phyloP scores from a whole-genome alignment of 2,888 invertebrate genomes.

The Sipunculus nudus region DNA sequence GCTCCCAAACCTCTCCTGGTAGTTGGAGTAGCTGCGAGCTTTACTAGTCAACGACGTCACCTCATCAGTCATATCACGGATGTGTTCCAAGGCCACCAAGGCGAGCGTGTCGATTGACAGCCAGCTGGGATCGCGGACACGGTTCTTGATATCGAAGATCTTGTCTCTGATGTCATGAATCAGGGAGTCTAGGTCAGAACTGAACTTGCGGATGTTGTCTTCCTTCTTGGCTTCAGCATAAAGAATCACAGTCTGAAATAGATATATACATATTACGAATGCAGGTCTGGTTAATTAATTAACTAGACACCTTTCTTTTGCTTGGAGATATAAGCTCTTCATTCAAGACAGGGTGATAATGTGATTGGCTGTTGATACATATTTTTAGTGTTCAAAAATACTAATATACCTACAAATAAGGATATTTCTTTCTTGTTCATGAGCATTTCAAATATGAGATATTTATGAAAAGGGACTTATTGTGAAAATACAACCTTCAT shows the following conservation, averaged over 20 bases:
- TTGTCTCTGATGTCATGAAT: slow-evolving; percentile 56
- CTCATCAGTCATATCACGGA: slow-evolving; percentile 58
- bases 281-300: background rate
- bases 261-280: background rate
- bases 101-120: slow-evolving; percentile 59
- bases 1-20: slow-evolving; percentile 66
- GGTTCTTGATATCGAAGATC: slow-evolving; percentile 58
- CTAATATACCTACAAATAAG: no score
- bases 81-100: slow-evolving; percentile 59
- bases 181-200: slow-evolving; percentile 58
- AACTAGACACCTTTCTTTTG: background rate
- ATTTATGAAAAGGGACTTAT: no score
- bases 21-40: slow-evolving; percentile 64
- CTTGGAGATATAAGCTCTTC: no score
- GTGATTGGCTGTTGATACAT: no score
- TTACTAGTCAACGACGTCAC: slow-evolving; percentile 52
- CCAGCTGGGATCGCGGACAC: slow-evolving; percentile 60
- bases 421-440: no score
- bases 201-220: slow-evolving; percentile 65
- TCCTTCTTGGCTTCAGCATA: slow-evolving; percentile 66
- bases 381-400: no score
- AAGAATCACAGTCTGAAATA: slow-evolving; percentile 59
- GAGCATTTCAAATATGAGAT: no score
- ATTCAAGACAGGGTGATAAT: no score
- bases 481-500: no score